Conservation (phyloP, 2,797 vertebrate species). For the Psittacula derbiana region DNA sequence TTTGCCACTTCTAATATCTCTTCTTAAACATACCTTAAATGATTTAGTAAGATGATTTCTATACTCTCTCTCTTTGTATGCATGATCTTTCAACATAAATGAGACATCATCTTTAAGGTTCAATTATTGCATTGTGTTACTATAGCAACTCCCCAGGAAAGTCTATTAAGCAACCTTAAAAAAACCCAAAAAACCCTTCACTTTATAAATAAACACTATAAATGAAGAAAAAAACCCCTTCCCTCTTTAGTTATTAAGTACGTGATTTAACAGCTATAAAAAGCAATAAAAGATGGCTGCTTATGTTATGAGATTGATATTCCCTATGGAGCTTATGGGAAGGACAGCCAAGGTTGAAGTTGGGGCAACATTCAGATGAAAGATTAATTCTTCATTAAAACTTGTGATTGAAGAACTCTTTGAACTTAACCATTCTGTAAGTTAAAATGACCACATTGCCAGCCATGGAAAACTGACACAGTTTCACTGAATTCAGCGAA, state of each 20-base stretch:
- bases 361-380: not conserved
- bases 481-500: not conserved
- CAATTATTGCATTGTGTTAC: constrained; percentile 12
- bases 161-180: not conserved
- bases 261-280: not conserved
- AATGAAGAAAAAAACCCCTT: not conserved
- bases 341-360: not conserved
- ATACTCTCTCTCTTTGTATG: not conserved
- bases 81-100: constrained; percentile 1
- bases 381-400: not conserved
- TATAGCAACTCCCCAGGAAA: constrained; percentile 18
- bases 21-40: not conserved
- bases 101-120: not conserved
- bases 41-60: not conserved
- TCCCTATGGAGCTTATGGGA: not conserved
- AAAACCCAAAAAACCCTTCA: not conserved
- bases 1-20: not conserved
- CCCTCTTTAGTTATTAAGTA: not conserved
- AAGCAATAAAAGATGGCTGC: not conserved
- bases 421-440: not conserved
- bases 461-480: not conserved
- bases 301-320: not conserved
- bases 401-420: not conserved
- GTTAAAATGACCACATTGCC: not conserved
- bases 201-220: constrained; percentile 9